phyloP scores from a whole-genome alignment of 2,888 invertebrate genomes.

The Philopedon plagiatum region DNA sequence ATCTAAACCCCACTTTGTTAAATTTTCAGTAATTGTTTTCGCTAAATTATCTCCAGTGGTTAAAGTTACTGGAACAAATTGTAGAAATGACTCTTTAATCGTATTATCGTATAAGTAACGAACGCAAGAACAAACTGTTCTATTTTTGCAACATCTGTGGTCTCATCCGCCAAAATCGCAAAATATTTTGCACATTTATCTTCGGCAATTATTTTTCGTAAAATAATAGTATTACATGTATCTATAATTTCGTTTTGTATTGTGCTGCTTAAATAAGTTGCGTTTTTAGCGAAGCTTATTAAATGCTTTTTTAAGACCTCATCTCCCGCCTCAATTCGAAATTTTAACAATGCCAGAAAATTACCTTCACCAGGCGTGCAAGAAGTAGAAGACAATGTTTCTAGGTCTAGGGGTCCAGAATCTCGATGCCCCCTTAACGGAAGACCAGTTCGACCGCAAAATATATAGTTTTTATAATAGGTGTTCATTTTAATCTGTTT shows the following conservation, averaged over 20 bases:
- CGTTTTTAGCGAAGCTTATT: neutral
- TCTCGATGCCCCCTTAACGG: conserved; percentile 32
- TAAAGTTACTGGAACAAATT: conserved; percentile 24
- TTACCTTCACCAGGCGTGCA: neutral
- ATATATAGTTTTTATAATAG: conserved; percentile 26
- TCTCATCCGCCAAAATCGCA: neutral
- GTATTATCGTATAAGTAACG: neutral
- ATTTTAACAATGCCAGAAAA: neutral
- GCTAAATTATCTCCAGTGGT: conserved; percentile 22
- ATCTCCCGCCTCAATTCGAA: conserved; percentile 21
- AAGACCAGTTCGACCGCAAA: conserved; percentile 22
- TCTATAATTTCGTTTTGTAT: conserved; percentile 11
- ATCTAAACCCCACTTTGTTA: conserved; percentile 14
- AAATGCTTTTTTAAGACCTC: conserved; percentile 19
- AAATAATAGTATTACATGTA: neutral
- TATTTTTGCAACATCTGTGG: neutral
- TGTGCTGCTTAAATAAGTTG: neutral
- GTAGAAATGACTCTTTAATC: conserved; percentile 17
- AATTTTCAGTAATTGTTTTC: neutral
- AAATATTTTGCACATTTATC: neutral
- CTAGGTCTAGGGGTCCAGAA: neutral
- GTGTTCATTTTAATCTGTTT: neutral
- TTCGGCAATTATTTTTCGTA: neutral
- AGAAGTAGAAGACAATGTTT: neutral
- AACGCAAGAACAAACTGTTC: conserved; percentile 6